Conservation (phyloP, 2,113 vertebrate species). For the Illadopsis cleaveri region DNA sequence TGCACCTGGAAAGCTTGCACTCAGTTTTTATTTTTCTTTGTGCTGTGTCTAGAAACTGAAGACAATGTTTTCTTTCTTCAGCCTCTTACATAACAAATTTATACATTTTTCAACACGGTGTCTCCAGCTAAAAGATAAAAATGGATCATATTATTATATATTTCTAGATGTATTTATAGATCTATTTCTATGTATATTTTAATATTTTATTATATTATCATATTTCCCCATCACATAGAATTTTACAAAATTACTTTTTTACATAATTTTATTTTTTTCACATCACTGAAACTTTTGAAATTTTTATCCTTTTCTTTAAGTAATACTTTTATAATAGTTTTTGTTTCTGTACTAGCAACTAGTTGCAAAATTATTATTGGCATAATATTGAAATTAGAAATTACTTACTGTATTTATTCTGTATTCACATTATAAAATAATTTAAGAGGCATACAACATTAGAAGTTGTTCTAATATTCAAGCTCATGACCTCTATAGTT, state of each 20-base stretch:
- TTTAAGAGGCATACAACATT: background rate
- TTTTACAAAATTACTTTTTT: background rate
- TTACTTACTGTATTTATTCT: background rate
- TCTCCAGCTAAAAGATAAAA: background rate
- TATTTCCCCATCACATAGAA: accelerated
- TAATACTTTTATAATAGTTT: background rate
- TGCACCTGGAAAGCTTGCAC: background rate
- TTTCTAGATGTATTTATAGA: background rate
- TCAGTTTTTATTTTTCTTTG: background rate
- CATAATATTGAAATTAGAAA: background rate
- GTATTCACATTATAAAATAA: background rate
- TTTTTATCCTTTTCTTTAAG: background rate
- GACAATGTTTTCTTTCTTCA: background rate
- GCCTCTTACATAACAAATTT: background rate
- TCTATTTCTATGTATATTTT: background rate
- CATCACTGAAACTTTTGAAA: background rate
- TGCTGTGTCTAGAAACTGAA: background rate
- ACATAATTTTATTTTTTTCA: background rate
- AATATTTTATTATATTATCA: background rate
- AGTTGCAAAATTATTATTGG: background rate
- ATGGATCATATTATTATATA: too few relatives aligned
- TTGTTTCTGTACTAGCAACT: background rate
- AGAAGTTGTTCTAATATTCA: background rate
- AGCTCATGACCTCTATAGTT: background rate
- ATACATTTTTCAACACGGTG: background rate